Evolutionary conservation across 2,113 vertebrate species (phyloP).

Genomic region (Nicator chloris): DNA sequence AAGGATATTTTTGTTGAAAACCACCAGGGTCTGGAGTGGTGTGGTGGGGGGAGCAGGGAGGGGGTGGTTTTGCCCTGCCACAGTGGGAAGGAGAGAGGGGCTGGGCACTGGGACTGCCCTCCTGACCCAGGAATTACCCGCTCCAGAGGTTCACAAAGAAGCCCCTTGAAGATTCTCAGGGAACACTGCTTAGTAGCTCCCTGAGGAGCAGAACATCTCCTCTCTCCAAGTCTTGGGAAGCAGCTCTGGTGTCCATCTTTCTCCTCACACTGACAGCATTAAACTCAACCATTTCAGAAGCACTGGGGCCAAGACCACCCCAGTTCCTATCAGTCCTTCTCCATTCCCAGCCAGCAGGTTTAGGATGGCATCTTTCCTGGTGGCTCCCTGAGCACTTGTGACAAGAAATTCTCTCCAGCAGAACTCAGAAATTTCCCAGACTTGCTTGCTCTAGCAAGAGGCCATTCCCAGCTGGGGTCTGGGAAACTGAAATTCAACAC

Average conservation of each 20-base stretch:
- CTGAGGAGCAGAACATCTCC: not conserved
- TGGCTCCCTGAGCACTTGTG: not conserved
- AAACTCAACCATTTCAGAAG: not conserved
- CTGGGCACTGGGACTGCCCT: not conserved
- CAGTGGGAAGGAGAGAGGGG: not conserved
- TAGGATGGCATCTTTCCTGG: too few relatives aligned
- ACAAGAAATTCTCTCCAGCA: not conserved
- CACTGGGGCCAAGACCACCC: not conserved
- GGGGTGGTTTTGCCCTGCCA: not conserved
- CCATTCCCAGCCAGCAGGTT: not conserved
- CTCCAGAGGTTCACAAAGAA: not conserved
- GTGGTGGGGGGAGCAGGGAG: too few relatives aligned
- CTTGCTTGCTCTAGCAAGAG: not conserved
- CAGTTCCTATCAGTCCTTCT: not conserved
- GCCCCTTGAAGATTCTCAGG: not conserved
- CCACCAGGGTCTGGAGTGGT: not conserved
- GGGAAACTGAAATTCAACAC: not conserved
- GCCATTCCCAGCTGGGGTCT: not conserved
- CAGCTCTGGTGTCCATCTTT: not conserved
- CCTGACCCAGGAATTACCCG: fast-evolving
- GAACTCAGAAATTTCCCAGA: not conserved
- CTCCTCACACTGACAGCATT: not conserved
- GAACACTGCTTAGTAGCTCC: not conserved
- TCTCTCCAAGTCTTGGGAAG: not conserved
- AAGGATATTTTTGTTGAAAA: not conserved